phyloP scores from a whole-genome alignment of 2,113 vertebrate genomes.

The Semnornis frantzii region DNA sequence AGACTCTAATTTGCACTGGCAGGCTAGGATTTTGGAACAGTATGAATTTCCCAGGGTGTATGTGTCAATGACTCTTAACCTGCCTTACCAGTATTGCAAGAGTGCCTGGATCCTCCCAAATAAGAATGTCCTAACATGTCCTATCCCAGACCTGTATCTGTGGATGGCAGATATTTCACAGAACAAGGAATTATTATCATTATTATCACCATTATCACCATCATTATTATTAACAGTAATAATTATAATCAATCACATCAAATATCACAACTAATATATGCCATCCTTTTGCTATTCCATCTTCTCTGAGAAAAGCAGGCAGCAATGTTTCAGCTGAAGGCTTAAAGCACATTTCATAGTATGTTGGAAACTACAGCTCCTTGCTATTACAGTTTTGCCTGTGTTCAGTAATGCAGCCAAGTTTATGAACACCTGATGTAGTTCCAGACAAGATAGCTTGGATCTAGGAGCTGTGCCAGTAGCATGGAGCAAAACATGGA shows the following conservation, averaged over 20 bases:
- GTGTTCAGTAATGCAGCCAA: neutral
- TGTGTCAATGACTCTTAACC: neutral
- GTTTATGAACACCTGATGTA: neutral
- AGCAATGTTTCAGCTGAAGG: neutral
- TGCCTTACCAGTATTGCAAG: conserved; percentile 14
- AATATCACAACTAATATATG: conserved; percentile 7
- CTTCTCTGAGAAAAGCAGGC: conserved; percentile 12
- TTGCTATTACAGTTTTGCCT: conserved; percentile 27
- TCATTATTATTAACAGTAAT: conserved; percentile 9
- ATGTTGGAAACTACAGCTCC: neutral
- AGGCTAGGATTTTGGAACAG: neutral
- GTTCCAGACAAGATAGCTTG: neutral
- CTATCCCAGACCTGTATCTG: conserved; percentile 8
- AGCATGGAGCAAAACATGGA: rapidly evolving
- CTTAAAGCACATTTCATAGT: neutral
- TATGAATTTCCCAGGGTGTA: neutral
- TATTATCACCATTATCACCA: neutral
- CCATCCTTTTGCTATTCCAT: conserved; percentile 16
- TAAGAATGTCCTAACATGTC: neutral
- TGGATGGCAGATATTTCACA: neutral
- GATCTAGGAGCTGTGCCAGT: neutral
- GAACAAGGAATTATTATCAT: neutral
- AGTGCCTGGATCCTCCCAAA: neutral
- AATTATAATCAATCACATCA: neutral
- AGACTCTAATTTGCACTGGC: neutral